A percentile compares a stretch with the other conserved stretches of the same genome.
Evolutionary conservation across 2,113 vertebrate species (phyloP).

Genomic region (Urocitellus parryii): DNA sequence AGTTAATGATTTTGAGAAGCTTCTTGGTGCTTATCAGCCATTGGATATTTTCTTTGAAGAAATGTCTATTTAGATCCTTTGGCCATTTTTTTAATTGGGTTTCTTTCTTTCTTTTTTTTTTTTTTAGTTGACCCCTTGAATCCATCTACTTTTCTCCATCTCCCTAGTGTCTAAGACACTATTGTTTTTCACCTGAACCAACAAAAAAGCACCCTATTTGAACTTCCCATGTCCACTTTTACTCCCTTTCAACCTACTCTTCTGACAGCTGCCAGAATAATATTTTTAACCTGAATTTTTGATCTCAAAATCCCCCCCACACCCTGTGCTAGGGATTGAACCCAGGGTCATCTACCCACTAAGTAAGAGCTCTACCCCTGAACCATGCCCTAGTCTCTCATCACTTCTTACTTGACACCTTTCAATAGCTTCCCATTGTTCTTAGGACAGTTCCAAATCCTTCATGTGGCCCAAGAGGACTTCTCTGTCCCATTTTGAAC

Average conservation of each 20-base stretch:
- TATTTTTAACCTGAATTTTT: constrained; percentile 8
- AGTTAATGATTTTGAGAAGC: background rate
- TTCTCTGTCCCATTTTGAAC: background rate
- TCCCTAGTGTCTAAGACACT: background rate
- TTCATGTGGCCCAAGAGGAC: background rate
- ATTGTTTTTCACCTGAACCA: background rate
- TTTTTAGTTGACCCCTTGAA: background rate
- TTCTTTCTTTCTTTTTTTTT: background rate
- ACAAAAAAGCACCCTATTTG: background rate
- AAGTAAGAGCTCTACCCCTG: background rate
- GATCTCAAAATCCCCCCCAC: background rate
- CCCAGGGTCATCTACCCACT: too few relatives aligned
- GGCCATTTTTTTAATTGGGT: background rate
- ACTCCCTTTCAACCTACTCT: background rate
- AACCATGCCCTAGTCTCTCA: background rate
- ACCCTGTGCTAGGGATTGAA: too few relatives aligned
- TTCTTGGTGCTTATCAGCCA: background rate
- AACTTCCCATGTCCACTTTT: background rate
- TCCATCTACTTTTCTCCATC: background rate
- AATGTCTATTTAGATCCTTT: background rate
- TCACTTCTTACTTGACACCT: background rate
- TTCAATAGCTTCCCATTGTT: background rate
- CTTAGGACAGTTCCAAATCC: background rate
- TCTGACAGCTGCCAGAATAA: background rate
- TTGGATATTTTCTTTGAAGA: constrained; percentile 39